A percentile compares a stretch with the other conserved stretches of the same genome.
These are phyloP conservation scores for Hydrozoanthus gracilis DNA, from an alignment of 92 coral and sea anemone species.

Conservation along the genomic window DNA sequence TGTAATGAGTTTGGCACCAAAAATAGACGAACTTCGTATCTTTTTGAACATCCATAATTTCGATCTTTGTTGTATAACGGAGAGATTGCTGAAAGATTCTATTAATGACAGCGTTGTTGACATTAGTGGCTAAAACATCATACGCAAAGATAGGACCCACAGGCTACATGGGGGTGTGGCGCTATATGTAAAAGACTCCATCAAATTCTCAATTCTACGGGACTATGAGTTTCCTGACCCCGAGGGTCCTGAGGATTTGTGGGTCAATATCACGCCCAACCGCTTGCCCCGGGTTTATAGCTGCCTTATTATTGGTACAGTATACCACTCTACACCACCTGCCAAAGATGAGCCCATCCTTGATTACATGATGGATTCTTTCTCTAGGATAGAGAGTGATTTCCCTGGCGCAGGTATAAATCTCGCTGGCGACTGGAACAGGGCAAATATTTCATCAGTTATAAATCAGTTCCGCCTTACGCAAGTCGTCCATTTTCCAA, in stretches of 20 bases:
- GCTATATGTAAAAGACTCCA: slow-evolving; percentile 3
- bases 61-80: neutral
- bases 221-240: neutral
- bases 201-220: neutral
- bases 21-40: neutral
- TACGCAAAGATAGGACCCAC: slow-evolving; percentile 32
- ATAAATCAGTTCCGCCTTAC: neutral
- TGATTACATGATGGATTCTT: slow-evolving; percentile 10
- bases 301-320: neutral
- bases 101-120: slow-evolving; percentile 26
- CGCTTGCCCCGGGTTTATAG: slow-evolving; percentile 1
- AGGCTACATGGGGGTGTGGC: slow-evolving; percentile 35
- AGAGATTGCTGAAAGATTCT: slow-evolving; percentile 37
- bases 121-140: slow-evolving; percentile 32
- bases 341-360: slow-evolving; percentile 26
- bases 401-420: slow-evolving; percentile 26
- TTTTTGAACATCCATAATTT: neutral
- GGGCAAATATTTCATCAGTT: neutral
- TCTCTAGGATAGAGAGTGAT: slow-evolving; percentile 7
- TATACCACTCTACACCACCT: slow-evolving; percentile 19
- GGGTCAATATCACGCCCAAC: neutral
- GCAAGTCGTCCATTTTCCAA: neutral
- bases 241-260: neutral
- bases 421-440: slow-evolving; percentile 31
- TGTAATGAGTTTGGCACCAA: neutral